Evolutionary conservation across 2,888 invertebrate genomes (phyloP), one percentile per base, ranked within the genome.

Genomic region (Drosophila multiciliata): DNA sequence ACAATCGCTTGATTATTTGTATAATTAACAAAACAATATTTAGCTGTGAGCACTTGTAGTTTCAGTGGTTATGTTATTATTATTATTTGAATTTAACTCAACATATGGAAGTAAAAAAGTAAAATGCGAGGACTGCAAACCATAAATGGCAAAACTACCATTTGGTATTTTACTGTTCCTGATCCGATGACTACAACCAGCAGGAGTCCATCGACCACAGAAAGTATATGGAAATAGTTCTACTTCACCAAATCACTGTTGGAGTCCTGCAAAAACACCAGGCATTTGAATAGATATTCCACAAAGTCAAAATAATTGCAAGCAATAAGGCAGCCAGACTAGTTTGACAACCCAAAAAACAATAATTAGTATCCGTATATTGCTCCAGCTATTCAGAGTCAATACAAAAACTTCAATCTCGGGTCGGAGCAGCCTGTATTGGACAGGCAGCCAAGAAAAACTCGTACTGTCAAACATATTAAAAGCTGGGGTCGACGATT

Each of bases 281-380:
- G 40, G 40, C 48, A 45, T 82, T 71, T 11, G 53, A 60, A 33
- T 49, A 48, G 20, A 59, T 35, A 66, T 81, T 79, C 62, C 73
- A 73, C 1, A 70, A 17, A 8, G 17, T 53, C 52, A 73, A 40
- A 15, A 62, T 17, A 2, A 70, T 35, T 6, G 76, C 66, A 9
- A 76, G 48, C 15, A 61, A 7, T 29, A 73, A 20, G 6, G 76
- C 73, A 20, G 80, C 72, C 29, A 59, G 17, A 11, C 69, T 45
- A 9, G 72, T 73, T 53, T 76, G 76, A 45, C 60, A 79, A 9
- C 79, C 79, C 54, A 80, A 26, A 80, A 26, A 9, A 79, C 66
- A 57, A 79, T 42, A 15, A 61, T 42, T 3, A 45, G 20, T 69
- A 79, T 80, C 12, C 70, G 50, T 9, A 59, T 9, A 17, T 67